Conservation (phyloP, 2,797 vertebrate genomes). For the Acrocephalus scirpaceus region DNA sequence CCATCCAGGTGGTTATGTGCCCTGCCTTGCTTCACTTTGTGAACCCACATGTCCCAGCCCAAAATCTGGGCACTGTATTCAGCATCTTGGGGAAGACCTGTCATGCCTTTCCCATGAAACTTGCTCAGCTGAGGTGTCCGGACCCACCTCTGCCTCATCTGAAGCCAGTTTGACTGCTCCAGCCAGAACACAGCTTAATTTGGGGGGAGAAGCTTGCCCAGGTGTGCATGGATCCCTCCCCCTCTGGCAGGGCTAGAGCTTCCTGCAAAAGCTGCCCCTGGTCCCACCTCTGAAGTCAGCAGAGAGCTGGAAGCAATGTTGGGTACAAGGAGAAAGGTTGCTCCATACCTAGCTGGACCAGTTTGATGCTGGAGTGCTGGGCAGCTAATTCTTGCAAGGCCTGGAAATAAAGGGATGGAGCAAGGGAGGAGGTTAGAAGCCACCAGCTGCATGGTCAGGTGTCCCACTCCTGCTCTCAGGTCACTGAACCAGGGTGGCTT, state of each 20-base stretch:
- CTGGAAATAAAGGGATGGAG: constrained; percentile 1
- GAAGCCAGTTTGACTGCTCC: background rate
- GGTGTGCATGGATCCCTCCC: background rate
- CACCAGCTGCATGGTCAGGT: rapidly evolving
- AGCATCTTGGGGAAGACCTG: background rate
- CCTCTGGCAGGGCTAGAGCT: background rate
- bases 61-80: background rate
- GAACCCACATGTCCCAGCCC: background rate
- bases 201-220: background rate
- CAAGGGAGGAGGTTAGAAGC: background rate
- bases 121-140: background rate
- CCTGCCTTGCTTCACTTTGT: background rate
- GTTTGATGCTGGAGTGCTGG: constrained; percentile 29
- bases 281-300: background rate
- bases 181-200: background rate
- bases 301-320: background rate
- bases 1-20: background rate
- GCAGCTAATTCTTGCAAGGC: constrained; percentile 37
- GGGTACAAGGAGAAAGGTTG: background rate
- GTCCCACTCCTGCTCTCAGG: background rate
- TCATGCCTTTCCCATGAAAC: background rate
- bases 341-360: constrained; percentile 51
- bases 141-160: background rate
- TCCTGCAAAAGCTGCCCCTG: background rate
- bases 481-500: background rate